Base-by-base conservation (phyloP, 2,888 invertebrate species). In the Dusona sp. region DNA sequence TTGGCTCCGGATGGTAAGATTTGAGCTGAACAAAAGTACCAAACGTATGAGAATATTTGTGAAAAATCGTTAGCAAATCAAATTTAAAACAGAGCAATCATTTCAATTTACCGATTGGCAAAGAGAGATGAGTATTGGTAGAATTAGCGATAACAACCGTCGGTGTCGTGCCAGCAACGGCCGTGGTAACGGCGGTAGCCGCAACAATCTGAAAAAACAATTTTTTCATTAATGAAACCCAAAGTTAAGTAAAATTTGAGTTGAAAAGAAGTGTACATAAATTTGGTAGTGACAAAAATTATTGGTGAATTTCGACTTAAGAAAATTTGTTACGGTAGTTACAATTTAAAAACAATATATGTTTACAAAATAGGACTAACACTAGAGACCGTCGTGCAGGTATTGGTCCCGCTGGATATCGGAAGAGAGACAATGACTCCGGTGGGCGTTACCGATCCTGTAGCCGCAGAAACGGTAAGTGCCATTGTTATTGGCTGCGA, bases 401-500 rank as follows among this genome's bases (percentile, higher is more conserved):
- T 94, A 90, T 93, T 94, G 51, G 94, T 94, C 38, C 93, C 94
- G 78, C 94, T 93, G 83, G 94, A 94, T 87, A 95, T 95, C 83
- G 97, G 97, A 87, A 97, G 96, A 64, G 97, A 96, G 82, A 97
- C 97, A 83, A 97, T 95, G 83, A 97, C 95, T 72, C 96, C 96
- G 67, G 95, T 94, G 83, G 95, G 95, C 70, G 93, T 93, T 81
- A 94, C 95, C 73, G 94, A 93, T 87, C 94, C 94, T 83, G 95
- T 92, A 51, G 97, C 96, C 48, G 97, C 96, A 57, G 97, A 97
- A 88, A 97, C 96, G 90, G 96, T 97, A 85, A 97, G 94, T 61
- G 97, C 97, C 90, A 97, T 95, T 74, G 98, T 98, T 90, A 98
- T 97, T 6, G 98, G 98, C 89, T 98, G 97, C n/a, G 97, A 96